Conservation (phyloP, 1,140 invertebrate species). For the Euglossa dilemma region DNA sequence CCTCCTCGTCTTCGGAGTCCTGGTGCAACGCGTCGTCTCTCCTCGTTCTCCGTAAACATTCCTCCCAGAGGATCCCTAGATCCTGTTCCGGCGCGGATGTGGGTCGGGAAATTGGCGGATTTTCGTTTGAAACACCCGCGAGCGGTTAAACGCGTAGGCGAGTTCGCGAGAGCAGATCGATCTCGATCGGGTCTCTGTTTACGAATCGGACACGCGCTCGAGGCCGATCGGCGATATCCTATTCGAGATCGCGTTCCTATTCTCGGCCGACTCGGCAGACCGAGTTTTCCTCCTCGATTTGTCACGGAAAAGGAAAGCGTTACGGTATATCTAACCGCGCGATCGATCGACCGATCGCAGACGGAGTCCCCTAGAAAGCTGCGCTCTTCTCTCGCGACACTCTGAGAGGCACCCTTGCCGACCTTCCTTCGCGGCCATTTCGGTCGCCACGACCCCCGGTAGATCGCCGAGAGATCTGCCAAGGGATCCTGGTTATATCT, state of each 20-base stretch:
- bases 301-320: constrained; percentile 52
- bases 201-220: not conserved
- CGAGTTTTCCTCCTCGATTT: constrained; percentile 47
- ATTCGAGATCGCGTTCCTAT: constrained; percentile 37
- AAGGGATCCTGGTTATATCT: no score
- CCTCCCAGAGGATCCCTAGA: no score
- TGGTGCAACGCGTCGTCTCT: no score
- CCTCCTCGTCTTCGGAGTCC: no score
- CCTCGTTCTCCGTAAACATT: no score
- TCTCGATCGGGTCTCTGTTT: constrained; percentile 32
- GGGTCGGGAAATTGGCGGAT: not conserved
- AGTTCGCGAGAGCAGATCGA: not conserved
- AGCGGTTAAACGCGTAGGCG: not conserved
- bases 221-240: constrained; percentile 19
- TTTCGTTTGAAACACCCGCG: no score
- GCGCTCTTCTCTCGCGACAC: not conserved
- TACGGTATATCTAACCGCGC: constrained; percentile 25
- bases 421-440: no score
- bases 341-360: constrained; percentile 28
- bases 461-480: no score
- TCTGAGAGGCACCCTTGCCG: no score
- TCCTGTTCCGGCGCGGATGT: no score
- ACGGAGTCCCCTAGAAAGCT: constrained; percentile 2
- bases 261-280: constrained; percentile 4
- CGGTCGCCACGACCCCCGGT: no score